Evolutionary conservation across 2,113 vertebrate genomes (phyloP).

Genomic region (Corythoichthys intestinalis): DNA sequence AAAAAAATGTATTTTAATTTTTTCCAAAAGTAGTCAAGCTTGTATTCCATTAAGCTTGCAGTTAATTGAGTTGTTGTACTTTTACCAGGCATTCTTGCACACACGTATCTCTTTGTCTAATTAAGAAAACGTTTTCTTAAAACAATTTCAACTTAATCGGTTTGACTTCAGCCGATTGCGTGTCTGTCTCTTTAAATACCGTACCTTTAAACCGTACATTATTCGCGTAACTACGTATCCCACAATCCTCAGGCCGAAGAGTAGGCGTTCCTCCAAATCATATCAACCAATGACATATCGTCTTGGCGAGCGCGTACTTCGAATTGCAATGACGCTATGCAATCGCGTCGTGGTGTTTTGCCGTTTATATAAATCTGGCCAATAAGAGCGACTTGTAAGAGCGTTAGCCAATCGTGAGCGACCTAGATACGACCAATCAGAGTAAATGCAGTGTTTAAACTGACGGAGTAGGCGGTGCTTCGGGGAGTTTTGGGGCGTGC

Average conservation of each 20-base stretch:
- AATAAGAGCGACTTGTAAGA: constrained; percentile 21
- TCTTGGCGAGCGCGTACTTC: constrained; percentile 70
- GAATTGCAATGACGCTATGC: constrained; percentile 64
- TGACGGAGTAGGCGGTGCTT: constrained; percentile 67
- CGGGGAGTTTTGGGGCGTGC: constrained; percentile 50
- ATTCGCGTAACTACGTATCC: constrained; percentile 45
- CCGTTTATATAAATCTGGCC: constrained; percentile 40
- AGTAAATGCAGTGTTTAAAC: constrained; percentile 71
- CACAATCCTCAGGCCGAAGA: constrained; percentile 24
- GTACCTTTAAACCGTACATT: constrained; percentile 62
- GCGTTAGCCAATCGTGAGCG: constrained; percentile 58
- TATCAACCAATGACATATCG: constrained; percentile 49
- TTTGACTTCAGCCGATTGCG: background rate
- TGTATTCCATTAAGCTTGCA: too few relatives aligned
- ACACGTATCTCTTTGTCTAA: too few relatives aligned
- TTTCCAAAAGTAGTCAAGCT: too few relatives aligned
- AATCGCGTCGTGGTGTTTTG: constrained; percentile 36
- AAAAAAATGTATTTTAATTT: too few relatives aligned
- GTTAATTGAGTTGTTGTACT: too few relatives aligned
- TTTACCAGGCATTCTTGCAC: too few relatives aligned
- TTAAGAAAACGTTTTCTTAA: too few relatives aligned
- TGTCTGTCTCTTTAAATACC: constrained; percentile 59
- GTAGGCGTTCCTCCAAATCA: constrained; percentile 13
- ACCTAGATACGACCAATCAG: constrained; percentile 43
- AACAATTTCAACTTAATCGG: background rate